Base-by-base conservation (phyloP, 1,140 invertebrate genomes). In the Drosophila funebris region DNA sequence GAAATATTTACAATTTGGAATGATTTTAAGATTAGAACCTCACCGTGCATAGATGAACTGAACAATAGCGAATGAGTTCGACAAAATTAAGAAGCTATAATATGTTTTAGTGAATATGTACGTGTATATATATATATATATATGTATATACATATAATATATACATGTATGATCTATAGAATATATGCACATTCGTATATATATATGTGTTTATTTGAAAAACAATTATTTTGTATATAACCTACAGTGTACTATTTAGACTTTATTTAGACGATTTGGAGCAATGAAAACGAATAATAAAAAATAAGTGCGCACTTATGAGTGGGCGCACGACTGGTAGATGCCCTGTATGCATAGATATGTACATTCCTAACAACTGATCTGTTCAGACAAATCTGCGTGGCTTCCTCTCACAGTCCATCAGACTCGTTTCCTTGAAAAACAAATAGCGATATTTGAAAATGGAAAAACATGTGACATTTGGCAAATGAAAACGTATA, bases 231-330 rank as follows among this genome's bases (percentile, higher is more conserved):
- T 6, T 46, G 41, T 44, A 60, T 22, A 60, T 60, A 20, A 18
- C 29, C 37, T 43, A 24, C n/a, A 22, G 18, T 16, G 31, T 14
- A 27, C 53, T 16, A 14, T 56, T 27, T 46, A 33, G 11, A 41
- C 41, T 11, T 46, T 44, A 44, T 36, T 46, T 60, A 60, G 18
- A 18, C 16, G 24, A 44, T 33, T 36, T 60, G 41, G 11, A n/a
- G 41, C 56, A 16, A 46, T 60, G 16, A 60, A 60, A 44, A 44
- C 6, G 41, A 16, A 46, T 29, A 44, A 20, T 46, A 33, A 60
- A 60, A 60, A 9, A 3, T 22, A 24, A 22, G 16, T 27, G 5
- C 8, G 1, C 18, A 46, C 11, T 22, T 24, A 18, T 22, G 9
- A 14, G 11, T 20, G 4, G 11, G 7, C n/a, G 20, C 24, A 11